Base-by-base conservation (phyloP, 2,888 invertebrate genomes). In the Plebejus melissa region DNA sequence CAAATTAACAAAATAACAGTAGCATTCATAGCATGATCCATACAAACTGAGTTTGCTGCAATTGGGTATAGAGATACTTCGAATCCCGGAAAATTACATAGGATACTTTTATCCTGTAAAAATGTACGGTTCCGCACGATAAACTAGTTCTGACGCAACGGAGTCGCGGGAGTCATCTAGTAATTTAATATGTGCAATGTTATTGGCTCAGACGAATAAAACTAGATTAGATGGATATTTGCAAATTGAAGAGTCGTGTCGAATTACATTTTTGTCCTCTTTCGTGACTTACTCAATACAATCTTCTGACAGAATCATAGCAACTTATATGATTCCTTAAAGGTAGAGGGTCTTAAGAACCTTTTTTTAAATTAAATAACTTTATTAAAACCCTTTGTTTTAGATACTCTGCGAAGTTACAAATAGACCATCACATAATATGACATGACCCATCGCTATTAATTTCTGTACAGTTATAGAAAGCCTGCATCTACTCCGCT, bases 381-480 rank as follows among this genome's bases (percentile, higher is more conserved):
- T 22, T 22, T 22, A 22, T 22, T 22, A 22, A 22, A 22, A 22
- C 22, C 22, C 22, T 22, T 22, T 22, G 22, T 22, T 22, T 22
- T 22, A 22, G 22, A 22, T 22, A 22, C 22, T 22, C 28, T 3
- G 32, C 13, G 32, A 32, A 65, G 13, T 13, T 13, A 65, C 65
- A 65, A 36, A 65, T 13, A 13, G 65, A 22, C 9, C 32, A 65
- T 65, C 32, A 32, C 65, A 36, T 22, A 22, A 22, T 22, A 22
- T 65, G 65, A 13, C 36, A 36, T 65, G 65, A 36, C 65, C 65
- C 32, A 65, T 65, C 65, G 36, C 65, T 65, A 32, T 32, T 32
- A 65, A 11, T 16, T 32, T 36, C 32, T 4, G 28, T 28, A 72
- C 72, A 72, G 72, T 72, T 72, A 54, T 50, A 50, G 72, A 72